Conservation (phyloP, 2,888 invertebrate genomes). For the Tortricodes alternella region DNA sequence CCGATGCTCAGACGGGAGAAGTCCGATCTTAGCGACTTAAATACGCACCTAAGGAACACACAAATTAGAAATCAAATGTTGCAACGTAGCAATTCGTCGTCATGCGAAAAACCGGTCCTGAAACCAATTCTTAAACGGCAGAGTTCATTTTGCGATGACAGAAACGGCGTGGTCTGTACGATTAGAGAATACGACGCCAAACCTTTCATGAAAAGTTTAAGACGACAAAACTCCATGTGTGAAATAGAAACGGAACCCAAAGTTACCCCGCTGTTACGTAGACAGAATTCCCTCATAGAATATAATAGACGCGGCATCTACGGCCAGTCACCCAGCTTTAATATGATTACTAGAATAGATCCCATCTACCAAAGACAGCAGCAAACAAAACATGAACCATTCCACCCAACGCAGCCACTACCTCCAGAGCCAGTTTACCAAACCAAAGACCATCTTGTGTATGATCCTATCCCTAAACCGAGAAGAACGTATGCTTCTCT, state of each 20-base stretch:
- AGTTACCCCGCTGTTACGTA: conserved; percentile 78
- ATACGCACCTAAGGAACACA: conserved; percentile 70
- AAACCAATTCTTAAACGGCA: conserved; percentile 78
- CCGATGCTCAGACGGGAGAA: conserved; percentile 75
- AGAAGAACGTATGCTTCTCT: conserved; percentile 75
- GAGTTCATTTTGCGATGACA: conserved; percentile 77
- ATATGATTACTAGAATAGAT: conserved; percentile 82
- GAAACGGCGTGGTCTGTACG: conserved; percentile 72
- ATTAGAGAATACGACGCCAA: conserved; percentile 75
- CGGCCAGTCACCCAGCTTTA: conserved; percentile 74
- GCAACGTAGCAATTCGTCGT: conserved; percentile 77
- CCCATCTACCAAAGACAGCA: conserved; percentile 81
- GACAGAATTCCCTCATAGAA: conserved; percentile 80
- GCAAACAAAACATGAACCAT: conserved; percentile 76
- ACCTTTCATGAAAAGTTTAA: conserved; percentile 64
- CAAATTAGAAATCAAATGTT: conserved; percentile 76
- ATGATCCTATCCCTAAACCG: conserved; percentile 79
- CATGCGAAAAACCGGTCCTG: conserved; percentile 73
- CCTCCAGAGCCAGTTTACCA: conserved; percentile 80
- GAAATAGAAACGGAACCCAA: conserved; percentile 82
- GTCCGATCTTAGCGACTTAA: conserved; percentile 72
- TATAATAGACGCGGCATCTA: conserved; percentile 77
- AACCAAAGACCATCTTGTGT: conserved; percentile 77
- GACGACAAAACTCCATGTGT: conserved; percentile 78
- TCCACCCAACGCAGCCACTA: conserved; percentile 77